A percentile compares a stretch with the other conserved stretches of the same genome.
Conservation (phyloP, 2,113 vertebrate genomes). For the Myocastor coypus region DNA sequence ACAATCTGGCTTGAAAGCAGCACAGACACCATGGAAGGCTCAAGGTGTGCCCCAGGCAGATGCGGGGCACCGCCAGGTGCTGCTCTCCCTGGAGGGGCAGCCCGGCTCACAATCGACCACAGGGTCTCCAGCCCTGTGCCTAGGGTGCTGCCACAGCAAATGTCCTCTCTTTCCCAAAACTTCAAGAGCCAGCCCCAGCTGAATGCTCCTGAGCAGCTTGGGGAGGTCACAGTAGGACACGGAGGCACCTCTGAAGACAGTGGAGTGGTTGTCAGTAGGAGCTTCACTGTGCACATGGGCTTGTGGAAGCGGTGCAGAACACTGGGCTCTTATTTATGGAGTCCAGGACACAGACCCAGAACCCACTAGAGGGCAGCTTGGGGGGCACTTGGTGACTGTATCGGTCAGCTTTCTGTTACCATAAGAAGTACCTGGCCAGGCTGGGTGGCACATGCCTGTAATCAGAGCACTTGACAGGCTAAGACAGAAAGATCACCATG, state of each 20-base stretch:
- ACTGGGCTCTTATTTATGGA: neutral
- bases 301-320: too few species aligned
- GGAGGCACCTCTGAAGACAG: neutral
- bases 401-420: neutral
- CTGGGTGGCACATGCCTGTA: neutral
- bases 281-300: too few species aligned
- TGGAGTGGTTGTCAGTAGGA: fast-evolving
- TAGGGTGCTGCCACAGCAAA: neutral
- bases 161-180: neutral
- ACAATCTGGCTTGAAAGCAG: neutral
- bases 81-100: neutral
- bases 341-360: neutral
- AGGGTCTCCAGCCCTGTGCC: neutral
- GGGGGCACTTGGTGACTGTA: neutral
- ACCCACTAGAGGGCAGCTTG: neutral
- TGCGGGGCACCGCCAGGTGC: neutral
- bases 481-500: neutral
- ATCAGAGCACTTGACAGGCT: neutral
- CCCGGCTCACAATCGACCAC: neutral
- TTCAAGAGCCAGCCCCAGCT: neutral
- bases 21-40: neutral
- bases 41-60: neutral
- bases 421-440: neutral
- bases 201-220: neutral
- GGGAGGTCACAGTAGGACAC: neutral